A percentile compares a stretch with the other conserved stretches of the same genome.
Evolutionary conservation across 2,113 vertebrate genomes (phyloP).

Genomic region (Macaca fascicularis): DNA sequence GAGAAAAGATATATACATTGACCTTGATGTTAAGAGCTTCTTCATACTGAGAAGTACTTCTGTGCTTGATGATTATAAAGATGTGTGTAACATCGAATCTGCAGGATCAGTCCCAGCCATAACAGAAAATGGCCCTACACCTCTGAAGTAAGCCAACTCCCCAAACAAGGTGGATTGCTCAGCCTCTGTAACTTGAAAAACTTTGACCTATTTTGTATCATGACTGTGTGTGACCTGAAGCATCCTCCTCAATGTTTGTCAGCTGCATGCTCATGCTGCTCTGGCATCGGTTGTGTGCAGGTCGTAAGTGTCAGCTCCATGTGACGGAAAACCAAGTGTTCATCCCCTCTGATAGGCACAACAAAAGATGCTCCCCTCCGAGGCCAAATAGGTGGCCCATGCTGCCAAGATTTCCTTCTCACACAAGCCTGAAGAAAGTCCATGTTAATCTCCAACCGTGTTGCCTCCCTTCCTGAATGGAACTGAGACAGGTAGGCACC

Average conservation of each 20-base stretch:
- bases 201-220: background rate
- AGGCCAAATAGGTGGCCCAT: too few species aligned
- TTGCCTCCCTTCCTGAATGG: background rate
- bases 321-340: background rate
- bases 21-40: background rate
- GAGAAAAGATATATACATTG: background rate
- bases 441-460: background rate
- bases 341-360: background rate
- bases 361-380: background rate
- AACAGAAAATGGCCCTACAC: background rate
- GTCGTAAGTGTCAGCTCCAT: background rate
- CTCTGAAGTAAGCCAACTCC: background rate
- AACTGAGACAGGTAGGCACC: background rate
- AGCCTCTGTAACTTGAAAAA: background rate
- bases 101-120: background rate
- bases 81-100: background rate
- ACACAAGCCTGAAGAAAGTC: background rate
- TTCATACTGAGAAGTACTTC: background rate
- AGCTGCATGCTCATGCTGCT: background rate
- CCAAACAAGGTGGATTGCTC: background rate
- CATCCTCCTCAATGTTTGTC: background rate
- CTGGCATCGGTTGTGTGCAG: rapidly evolving
- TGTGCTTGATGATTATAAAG: background rate
- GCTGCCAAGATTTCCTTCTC: background rate
- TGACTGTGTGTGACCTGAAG: background rate